Evolutionary conservation across 2,888 invertebrate species (phyloP), one percentile per base, ranked within the genome.

Genomic region (Plebejus argus): DNA sequence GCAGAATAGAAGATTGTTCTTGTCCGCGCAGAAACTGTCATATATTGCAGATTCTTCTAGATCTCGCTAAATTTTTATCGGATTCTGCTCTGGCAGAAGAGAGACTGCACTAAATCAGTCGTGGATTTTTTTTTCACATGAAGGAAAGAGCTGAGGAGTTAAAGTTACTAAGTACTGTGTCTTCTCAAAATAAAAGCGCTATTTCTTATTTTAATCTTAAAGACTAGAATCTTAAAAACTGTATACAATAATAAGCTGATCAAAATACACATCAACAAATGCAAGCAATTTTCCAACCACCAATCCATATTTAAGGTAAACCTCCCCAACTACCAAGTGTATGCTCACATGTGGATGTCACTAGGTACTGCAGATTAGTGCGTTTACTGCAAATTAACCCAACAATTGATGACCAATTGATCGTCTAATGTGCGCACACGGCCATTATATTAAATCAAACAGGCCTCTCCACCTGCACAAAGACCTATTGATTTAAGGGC

Each of bases 401-500:
- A 85, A 87, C 90, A 93, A 92, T 92, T 92, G 89, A 88, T 91
- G 90, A 91, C 91, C 92, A 91, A 91, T 92, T 91, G 91, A 81
- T 90, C 90, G 91, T 91, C 91, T 91, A 92, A 92, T 91, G 89
- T 85, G 78, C 76, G 45, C 81, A 79, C 78, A 61, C 75, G 76
- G 85, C 91, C 89, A 93, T 93, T 90, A 92, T 91, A 92, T 93
- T 93, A 93, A 92, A 93, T 93, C 93, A 92, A 88, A 86, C 87
- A 83, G 87, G 86, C 81, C 84, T 82, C 86, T 87, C 85, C 88
- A 91, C 91, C 91, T 91, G 90, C 79, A 91, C 91, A 92, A 91
- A 90, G 90, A 88, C 91, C 89, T 82, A 83, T 87, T 93, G 93
- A 93, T 93, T 93, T 92, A 92, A 87, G 87, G 84, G 87, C 85